Evolutionary conservation across 2,888 invertebrate species (phyloP), one percentile per base, ranked within the genome.

Genomic region (Crocallis elinguaria): DNA sequence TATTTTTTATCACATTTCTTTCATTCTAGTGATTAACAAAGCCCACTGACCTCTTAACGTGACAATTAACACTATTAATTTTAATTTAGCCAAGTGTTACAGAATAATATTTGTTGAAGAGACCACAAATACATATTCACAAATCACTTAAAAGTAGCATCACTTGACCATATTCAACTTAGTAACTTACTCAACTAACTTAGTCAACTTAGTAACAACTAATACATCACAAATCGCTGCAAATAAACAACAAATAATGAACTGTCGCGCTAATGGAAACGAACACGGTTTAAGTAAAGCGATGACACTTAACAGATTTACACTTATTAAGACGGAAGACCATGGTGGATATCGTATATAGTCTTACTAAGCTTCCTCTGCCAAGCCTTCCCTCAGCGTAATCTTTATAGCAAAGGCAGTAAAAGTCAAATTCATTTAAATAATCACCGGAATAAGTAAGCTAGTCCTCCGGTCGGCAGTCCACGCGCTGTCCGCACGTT

Each of bases 401-500:
- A 59, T 57, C 80, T 66, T 54, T 82, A 82, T 73, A 30, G 0
- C 29, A 5, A 39, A 29, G 11, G 19, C 0, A 19, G 62, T 79
- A 84, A 70, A 67, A 73, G 55, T 60, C 49, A 80, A 67, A 77
- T 71, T 81, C 60, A 70, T 70, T 70, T 74, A 67, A 60, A 46
- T 61, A 69, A 73, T 66, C 60, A 58, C 52, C 55, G 57, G 62
- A 75, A 75, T 80, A 80, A 75, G 71, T 77, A 81, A 73, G 80
- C 74, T 62, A 70, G 70, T 74, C 75, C 75, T 76, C 79, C 82
- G 86, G 82, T 81, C 87, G 81, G 86, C 84, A 86, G 90, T 87
- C 88, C 85, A 86, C 82, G 84, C 84, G 84, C 84, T 87, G 90
- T 86, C 90, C 88, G 88, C 83, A 82, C 86, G 86, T 88, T 88